Conservation (phyloP, 2,797 vertebrate genomes). For the Chelon labrosus region DNA sequence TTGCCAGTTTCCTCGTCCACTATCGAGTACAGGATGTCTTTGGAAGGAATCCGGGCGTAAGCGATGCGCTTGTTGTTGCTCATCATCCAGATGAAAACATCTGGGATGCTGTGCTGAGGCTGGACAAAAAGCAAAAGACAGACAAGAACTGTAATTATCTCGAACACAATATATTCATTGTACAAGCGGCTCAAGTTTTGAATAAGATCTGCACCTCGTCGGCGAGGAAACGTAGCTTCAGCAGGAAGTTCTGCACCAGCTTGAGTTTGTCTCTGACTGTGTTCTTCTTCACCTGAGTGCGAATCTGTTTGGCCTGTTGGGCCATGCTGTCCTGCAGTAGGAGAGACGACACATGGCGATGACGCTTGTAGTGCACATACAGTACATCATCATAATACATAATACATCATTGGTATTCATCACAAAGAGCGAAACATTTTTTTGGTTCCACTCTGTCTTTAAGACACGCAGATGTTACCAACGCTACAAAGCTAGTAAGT, state of each 20-base stretch:
- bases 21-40: slow-evolving; percentile 94
- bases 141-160: not conserved
- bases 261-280: slow-evolving; percentile 93
- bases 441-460: no score
- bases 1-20: slow-evolving; percentile 96
- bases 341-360: not conserved
- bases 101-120: slow-evolving; percentile 97
- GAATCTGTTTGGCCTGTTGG: slow-evolving; percentile 90
- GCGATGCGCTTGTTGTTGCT: slow-evolving; percentile 95
- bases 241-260: slow-evolving; percentile 91
- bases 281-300: slow-evolving; percentile 95
- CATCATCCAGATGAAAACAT: slow-evolving; percentile 98
- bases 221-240: slow-evolving; percentile 93
- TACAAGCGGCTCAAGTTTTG: not conserved
- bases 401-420: no score
- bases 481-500: not conserved
- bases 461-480: not conserved
- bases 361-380: no score
- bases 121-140: slow-evolving; percentile 50
- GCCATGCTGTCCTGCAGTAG: slow-evolving; percentile 91
- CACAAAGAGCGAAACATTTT: no score
- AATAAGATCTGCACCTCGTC: slow-evolving; percentile 88
- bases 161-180: not conserved
- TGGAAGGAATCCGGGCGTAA: slow-evolving; percentile 93
- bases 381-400: no score